Conservation (phyloP, 2,797 vertebrate species). For the Channa striata region DNA sequence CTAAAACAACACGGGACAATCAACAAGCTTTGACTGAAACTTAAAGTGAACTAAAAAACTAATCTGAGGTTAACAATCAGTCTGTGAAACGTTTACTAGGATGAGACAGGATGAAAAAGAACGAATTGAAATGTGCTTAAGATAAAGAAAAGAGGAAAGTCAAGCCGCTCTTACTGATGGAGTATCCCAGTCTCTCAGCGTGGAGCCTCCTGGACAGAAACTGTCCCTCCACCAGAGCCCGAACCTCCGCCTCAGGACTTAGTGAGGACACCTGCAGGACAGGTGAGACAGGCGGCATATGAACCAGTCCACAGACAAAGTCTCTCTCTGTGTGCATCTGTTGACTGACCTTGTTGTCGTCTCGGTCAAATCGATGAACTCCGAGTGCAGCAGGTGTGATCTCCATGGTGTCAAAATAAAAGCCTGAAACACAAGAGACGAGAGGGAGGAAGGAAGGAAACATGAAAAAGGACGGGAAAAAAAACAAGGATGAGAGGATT, state of each 20-base stretch:
- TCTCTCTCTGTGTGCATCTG: neutral
- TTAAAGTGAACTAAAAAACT: no score
- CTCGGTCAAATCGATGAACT: slow-evolving; percentile 86
- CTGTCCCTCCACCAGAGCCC: slow-evolving; percentile 94
- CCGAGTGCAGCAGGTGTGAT: slow-evolving; percentile 91
- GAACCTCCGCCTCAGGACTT: slow-evolving; percentile 87
- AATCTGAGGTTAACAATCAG: no score
- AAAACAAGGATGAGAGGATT: no score
- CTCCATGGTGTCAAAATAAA: slow-evolving; percentile 96
- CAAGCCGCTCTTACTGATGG: slow-evolving; percentile 86
- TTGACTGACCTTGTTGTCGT: slow-evolving; percentile 78
- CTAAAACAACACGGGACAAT: slow-evolving; percentile 71
- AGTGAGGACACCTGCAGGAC: slow-evolving; percentile 84
- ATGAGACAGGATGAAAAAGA: no score
- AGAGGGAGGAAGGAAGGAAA: neutral
- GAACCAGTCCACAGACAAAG: neutral
- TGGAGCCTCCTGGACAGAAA: slow-evolving; percentile 94
- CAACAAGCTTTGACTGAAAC: neutral
- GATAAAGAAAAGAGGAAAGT: neutral
- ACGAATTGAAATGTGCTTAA: no score
- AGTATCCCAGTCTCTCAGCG: slow-evolving; percentile 92
- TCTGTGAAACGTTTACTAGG: no score
- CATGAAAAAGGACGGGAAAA: no score
- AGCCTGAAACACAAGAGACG: slow-evolving; percentile 81
- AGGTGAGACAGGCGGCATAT: slow-evolving; percentile 1